Base-by-base conservation (phyloP, 2,888 invertebrate species). In the Erynnis tages region DNA sequence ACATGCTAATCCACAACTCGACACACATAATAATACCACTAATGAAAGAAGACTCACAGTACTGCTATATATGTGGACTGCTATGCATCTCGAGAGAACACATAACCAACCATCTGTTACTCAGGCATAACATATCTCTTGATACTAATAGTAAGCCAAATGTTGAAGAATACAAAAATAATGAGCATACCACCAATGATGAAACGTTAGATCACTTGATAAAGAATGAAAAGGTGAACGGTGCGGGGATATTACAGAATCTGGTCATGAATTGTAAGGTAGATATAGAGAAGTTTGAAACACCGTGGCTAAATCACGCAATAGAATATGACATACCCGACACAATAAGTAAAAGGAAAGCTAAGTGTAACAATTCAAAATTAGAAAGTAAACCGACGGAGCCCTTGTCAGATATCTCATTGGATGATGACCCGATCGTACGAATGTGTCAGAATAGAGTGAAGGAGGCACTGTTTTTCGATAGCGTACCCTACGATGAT, bases 1-100 rank as follows among this genome's bases (percentile, higher is more conserved):
- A 34, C 34, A 34, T 34, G 34, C 4, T 34, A 34, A 34, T 34
- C n/a, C 34, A 34, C 16, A 34, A 34, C 17, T 34, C 34, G n/a
- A 34, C 34, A 0, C 34, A 34, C 17, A 34, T 34, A 17, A 34
- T 34, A 34, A 34, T 34, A 2, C 34, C 34, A 2, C n/a, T 34
- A 1, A 13, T 34, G 8, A 34, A 34, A 16, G 34, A 34, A n/a
- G 8, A 8, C 2, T n/a, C 34, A 16, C 14, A 14, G 14, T 4
- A 4, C 5, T 34, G 34, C 14, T 6, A 16, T 14, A n/a, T 16
- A n/a, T 34, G 34, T 4, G 4, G n/a, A 2, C 4, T n/a, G 7
- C 8, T 34, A 4, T 34, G 34, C 34, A 34, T 34, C n/a, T 34
- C 34, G 1, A 16, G 17, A 2, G 34, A 34, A n/a, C 34, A 34